A percentile compares a stretch with the other conserved stretches of the same genome.
Conservation (phyloP, 1,140 invertebrate species). For the Diorhabda carinulata region DNA sequence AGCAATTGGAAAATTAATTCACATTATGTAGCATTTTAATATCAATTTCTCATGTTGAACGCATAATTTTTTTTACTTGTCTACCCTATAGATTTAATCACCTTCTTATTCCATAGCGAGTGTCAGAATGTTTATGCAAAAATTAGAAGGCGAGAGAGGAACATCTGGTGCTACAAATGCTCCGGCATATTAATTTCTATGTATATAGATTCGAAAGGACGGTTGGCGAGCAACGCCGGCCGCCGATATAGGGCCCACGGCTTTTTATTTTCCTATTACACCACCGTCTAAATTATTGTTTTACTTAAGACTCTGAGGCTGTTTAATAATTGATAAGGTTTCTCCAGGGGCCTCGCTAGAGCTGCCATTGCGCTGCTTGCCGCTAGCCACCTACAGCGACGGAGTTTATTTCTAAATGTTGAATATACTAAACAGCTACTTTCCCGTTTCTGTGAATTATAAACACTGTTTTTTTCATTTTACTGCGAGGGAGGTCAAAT, state of each 20-base stretch:
- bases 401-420: neutral
- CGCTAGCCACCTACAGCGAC: neutral
- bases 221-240: neutral
- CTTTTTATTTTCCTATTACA: neutral
- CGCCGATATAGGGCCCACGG: neutral
- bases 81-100: too few species aligned
- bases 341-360: neutral
- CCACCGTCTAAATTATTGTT: slow-evolving; percentile 2
- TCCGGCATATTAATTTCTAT: neutral
- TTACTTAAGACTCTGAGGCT: slow-evolving; percentile 2
- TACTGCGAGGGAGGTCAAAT: too few species aligned
- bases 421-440: neutral
- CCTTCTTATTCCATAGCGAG: too few species aligned
- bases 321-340: slow-evolving; percentile 3
- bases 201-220: neutral
- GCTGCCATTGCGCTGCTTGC: neutral
- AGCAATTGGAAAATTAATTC: too few species aligned
- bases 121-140: neutral
- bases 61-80: too few species aligned
- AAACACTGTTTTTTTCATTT: too few species aligned
- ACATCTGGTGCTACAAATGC: neutral
- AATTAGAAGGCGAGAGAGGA: neutral
- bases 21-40: too few species aligned
- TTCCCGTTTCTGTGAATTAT: too few species aligned
- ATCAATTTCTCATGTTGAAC: too few species aligned